These are phyloP conservation scores for Epirrhoe tristata DNA, from an alignment of 2,888 invertebrate genomes.

Conservation along the genomic window DNA sequence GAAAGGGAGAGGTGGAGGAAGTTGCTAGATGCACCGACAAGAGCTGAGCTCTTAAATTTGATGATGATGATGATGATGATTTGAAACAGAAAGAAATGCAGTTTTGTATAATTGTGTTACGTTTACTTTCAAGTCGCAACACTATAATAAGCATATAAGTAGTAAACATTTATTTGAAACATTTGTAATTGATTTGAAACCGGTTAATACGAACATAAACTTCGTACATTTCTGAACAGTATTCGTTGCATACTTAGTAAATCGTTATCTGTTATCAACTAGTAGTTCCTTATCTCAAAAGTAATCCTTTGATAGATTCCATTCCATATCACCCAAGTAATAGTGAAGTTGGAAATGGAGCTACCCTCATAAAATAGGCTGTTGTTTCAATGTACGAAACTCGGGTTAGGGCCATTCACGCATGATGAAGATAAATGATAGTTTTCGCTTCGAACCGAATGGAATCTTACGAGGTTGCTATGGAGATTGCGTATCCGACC, in stretches of 20 bases:
- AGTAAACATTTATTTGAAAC: background rate
- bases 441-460: constrained; percentile 20
- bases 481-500: constrained; percentile 23
- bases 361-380: background rate
- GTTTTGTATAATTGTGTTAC: background rate
- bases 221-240: background rate
- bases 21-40: too few species aligned
- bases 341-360: background rate
- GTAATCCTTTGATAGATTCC: too few species aligned
- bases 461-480: constrained; percentile 30
- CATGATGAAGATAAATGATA: constrained; percentile 36
- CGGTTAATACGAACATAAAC: background rate
- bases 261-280: too few species aligned
- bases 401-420: constrained; percentile 12
- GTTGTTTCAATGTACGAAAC: constrained; percentile 18
- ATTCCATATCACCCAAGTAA: background rate
- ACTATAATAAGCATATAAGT: background rate
- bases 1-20: too few species aligned
- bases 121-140: background rate
- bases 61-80: too few species aligned
- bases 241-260: too few species aligned
- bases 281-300: too few species aligned
- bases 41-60: too few species aligned
- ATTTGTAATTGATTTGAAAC: background rate
- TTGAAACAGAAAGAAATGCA: background rate